Conservation (phyloP, 2,113 vertebrate species). For the Pedetes capensis region DNA sequence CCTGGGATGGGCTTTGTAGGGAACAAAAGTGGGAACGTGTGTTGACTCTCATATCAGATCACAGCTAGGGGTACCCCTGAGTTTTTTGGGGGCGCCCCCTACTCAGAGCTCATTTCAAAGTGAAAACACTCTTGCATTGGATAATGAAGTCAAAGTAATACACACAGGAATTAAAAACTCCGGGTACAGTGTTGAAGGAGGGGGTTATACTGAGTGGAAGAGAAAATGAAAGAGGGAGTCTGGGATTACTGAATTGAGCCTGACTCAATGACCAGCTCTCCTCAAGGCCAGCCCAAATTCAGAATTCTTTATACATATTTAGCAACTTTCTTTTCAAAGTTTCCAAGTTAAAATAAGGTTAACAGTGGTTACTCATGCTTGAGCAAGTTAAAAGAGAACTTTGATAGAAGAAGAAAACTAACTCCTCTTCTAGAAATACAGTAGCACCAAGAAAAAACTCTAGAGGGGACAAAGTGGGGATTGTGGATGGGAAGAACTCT, state of each 20-base stretch:
- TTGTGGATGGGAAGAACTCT: not conserved
- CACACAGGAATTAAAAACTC: not conserved
- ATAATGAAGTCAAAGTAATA: not conserved
- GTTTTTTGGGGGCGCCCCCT: not conserved
- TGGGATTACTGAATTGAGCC: not conserved
- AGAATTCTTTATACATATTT: not conserved
- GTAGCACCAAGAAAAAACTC: not conserved
- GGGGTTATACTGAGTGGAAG: not conserved
- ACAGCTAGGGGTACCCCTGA: not conserved
- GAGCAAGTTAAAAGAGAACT: conserved; percentile 7
- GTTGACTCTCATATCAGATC: not conserved
- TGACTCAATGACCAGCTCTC: not conserved
- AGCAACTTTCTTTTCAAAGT: not conserved
- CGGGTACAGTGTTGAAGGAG: not conserved
- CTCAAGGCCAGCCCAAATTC: not conserved
- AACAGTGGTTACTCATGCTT: not conserved
- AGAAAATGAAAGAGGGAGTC: not conserved
- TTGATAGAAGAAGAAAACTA: not conserved
- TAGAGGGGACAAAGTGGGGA: not conserved
- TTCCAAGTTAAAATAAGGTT: conserved; percentile 18
- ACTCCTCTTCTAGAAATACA: not conserved
- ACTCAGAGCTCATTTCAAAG: not conserved
- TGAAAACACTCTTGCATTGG: not conserved
- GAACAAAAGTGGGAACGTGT: not conserved
- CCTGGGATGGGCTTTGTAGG: not conserved